Evolutionary conservation across 2,113 vertebrate genomes (phyloP).

Genomic region (Pedetes capensis): DNA sequence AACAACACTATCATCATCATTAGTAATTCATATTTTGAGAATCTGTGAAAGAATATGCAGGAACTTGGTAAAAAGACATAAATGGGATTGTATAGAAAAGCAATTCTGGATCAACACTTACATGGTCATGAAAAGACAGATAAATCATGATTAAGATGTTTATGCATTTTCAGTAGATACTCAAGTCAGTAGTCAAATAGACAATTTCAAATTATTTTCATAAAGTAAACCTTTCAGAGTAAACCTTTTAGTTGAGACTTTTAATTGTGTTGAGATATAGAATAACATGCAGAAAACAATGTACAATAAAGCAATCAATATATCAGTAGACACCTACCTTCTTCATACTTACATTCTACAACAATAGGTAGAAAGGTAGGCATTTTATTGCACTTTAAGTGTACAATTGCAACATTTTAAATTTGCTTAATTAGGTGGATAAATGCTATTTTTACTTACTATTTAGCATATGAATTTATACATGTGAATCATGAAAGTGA

Average conservation of each 20-base stretch:
- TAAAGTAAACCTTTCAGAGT: slow-evolving; percentile 20
- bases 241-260: not conserved
- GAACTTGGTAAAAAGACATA: slow-evolving; percentile 2
- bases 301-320: not conserved
- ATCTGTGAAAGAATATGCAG: not conserved
- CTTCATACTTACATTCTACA: not conserved
- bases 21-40: slow-evolving; percentile 29
- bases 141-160: not conserved
- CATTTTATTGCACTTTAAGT: slow-evolving; percentile 41
- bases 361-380: not conserved
- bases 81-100: not conserved
- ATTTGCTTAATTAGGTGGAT: slow-evolving; percentile 36
- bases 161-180: not conserved
- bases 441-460: slow-evolving; percentile 14
- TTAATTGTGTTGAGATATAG: not conserved
- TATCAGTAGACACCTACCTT: not conserved
- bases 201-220: not conserved
- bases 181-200: not conserved
- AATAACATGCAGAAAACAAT: slow-evolving; percentile 27
- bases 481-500: not conserved
- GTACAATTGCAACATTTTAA: not conserved
- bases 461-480: no score
- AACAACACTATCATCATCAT: not conserved
- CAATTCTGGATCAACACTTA: not conserved
- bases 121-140: not conserved